Percentiles rank a stretch among this genome's conserved stretches.
These are phyloP conservation scores for Hipposideros armiger DNA, from an alignment of 2,113 vertebrate species.

Conservation along the genomic window DNA sequence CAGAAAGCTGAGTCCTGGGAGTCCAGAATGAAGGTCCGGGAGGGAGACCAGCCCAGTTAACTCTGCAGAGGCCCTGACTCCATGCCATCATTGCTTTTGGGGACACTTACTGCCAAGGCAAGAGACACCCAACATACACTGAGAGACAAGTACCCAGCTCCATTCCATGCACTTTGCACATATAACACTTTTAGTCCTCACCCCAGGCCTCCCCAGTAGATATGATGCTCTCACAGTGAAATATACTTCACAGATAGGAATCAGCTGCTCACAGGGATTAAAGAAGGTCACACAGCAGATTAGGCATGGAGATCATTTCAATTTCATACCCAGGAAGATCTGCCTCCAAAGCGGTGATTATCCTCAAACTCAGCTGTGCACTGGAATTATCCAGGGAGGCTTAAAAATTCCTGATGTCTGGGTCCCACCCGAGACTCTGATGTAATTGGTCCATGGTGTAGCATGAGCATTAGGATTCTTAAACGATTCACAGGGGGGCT, in stretches of 20 bases:
- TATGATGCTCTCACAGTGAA: neutral
- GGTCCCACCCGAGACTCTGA: neutral
- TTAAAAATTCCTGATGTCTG: neutral
- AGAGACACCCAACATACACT: neutral
- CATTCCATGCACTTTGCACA: neutral
- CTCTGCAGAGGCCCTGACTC: neutral
- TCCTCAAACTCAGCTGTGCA: neutral
- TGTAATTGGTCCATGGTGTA: neutral
- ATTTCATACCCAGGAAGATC: neutral
- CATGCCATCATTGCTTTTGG: neutral
- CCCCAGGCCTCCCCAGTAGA: neutral
- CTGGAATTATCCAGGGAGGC: neutral
- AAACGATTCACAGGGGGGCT: neutral
- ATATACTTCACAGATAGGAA: neutral
- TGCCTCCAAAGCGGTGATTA: neutral
- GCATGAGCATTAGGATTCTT: neutral
- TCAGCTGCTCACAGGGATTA: neutral
- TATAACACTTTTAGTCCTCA: neutral
- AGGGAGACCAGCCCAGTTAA: neutral
- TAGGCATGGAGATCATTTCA: neutral
- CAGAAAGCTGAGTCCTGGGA: neutral
- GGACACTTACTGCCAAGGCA: no score
- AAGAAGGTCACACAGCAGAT: neutral
- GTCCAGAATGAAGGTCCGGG: neutral
- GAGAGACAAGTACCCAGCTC: neutral